Evolutionary conservation across 2,797 vertebrate genomes (phyloP).

Genomic region (Oceanodroma leucorhoa): DNA sequence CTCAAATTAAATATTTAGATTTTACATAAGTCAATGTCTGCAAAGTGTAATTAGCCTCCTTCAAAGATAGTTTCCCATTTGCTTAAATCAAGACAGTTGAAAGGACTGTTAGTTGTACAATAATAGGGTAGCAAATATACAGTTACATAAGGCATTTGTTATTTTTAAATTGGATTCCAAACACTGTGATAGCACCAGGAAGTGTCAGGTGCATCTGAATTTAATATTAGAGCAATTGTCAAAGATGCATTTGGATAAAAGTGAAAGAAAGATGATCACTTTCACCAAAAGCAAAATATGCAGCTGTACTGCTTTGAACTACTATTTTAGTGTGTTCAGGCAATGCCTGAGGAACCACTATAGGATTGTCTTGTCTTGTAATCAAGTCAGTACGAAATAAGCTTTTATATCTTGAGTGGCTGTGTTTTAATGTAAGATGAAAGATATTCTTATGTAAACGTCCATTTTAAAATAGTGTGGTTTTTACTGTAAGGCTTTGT

Average conservation of each 20-base stretch:
- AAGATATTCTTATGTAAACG: not conserved
- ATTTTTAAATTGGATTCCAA: not conserved
- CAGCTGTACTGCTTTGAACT: constrained; percentile 29
- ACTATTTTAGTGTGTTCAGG: not conserved
- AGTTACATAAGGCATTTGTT: not conserved
- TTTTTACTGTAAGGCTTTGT: not conserved
- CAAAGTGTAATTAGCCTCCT: not conserved
- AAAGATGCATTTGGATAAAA: constrained; percentile 11
- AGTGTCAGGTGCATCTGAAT: not conserved
- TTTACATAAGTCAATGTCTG: not conserved
- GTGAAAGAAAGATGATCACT: not conserved
- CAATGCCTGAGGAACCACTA: not conserved
- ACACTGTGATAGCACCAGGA: not conserved
- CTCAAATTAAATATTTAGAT: not conserved
- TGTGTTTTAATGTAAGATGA: constrained; percentile 1
- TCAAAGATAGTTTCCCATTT: not conserved
- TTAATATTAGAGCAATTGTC: constrained; percentile 18
- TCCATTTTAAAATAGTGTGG: not conserved
- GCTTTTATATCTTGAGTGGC: not conserved
- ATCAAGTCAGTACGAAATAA: not conserved
- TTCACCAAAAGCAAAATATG: constrained; percentile 6
- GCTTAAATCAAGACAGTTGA: not conserved
- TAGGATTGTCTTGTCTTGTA: not conserved
- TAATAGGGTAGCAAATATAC: not conserved
- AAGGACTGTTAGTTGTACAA: not conserved